A percentile compares a stretch with the other conserved stretches of the same genome.
These are phyloP conservation scores for Cotesia glomerata DNA, from an alignment of 1,140 invertebrate genomes.

Conservation along the genomic window DNA sequence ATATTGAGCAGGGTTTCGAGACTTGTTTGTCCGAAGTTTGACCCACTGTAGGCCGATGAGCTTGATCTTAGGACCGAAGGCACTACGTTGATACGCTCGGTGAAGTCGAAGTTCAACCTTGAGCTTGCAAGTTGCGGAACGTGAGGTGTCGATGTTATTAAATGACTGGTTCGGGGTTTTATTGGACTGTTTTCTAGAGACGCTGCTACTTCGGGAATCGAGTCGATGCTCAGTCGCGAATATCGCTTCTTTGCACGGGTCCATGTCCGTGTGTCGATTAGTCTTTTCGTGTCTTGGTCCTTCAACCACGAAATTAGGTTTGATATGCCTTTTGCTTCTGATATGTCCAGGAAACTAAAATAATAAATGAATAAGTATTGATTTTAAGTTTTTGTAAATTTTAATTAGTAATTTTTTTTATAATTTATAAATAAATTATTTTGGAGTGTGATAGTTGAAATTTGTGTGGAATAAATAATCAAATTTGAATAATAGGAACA, in stretches of 20 bases:
- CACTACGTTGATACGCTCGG: slow-evolving; percentile 35
- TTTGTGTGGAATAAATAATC: no score
- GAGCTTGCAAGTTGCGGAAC: background rate
- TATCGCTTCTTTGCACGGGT: slow-evolving; percentile 60
- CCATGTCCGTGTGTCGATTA: slow-evolving; percentile 62
- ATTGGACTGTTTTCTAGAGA: slow-evolving; percentile 29
- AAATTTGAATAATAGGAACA: no score
- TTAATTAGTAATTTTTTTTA: no score
- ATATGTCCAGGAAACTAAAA: background rate
- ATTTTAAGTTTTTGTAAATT: no score
- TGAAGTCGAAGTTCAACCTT: background rate
- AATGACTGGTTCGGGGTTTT: background rate
- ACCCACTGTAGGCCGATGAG: background rate
- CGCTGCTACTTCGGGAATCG: slow-evolving; percentile 49
- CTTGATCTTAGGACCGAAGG: slow-evolving; percentile 44
- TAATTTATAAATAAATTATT: no score
- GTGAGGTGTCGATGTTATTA: background rate
- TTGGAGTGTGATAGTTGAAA: no score
- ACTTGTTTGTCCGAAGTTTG: slow-evolving; percentile 46
- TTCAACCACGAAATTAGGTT: background rate
- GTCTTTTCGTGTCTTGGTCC: slow-evolving; percentile 38
- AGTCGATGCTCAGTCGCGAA: slow-evolving; percentile 54
- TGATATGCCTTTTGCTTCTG: background rate
- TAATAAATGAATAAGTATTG: no score
- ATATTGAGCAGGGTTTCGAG: slow-evolving; percentile 55